phyloP scores from a whole-genome alignment of 1,140 invertebrate genomes.

The Homarus americanus region DNA sequence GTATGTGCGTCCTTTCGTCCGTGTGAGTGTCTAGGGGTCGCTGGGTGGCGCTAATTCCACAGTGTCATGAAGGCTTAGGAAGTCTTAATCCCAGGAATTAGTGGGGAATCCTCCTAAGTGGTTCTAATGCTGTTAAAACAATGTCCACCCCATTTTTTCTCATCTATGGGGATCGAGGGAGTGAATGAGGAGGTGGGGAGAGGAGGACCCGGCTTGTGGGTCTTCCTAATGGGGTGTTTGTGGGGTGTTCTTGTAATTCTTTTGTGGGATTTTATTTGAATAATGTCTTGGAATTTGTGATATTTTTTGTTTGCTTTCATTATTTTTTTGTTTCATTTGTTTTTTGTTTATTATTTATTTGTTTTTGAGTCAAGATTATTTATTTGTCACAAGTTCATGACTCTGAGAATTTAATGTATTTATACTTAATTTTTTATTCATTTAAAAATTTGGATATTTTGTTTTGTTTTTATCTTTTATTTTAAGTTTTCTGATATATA shows the following conservation, averaged over 20 bases:
- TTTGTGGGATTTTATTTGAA: neutral
- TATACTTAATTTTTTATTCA: no score
- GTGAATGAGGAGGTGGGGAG: neutral
- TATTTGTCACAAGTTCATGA: no score
- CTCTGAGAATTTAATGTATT: no score
- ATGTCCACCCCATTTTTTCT: slow-evolving; percentile 68
- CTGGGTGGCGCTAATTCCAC: slow-evolving; percentile 48
- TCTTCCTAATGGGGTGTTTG: neutral
- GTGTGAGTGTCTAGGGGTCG: no score
- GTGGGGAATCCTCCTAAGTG: slow-evolving; percentile 61
- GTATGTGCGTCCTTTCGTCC: no score
- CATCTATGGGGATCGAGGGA: slow-evolving; percentile 60
- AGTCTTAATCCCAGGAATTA: slow-evolving; percentile 69
- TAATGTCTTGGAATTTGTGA: neutral
- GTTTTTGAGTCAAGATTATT: no score
- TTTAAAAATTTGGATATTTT: no score
- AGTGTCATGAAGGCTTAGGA: slow-evolving; percentile 62
- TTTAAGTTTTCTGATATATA: no score
- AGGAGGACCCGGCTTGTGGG: neutral
- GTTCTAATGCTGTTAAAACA: slow-evolving; percentile 69
- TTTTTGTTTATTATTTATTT: neutral
- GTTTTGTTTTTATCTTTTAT: no score
- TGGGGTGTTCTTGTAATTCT: neutral
- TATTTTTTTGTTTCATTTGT: neutral
- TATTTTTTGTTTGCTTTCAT: neutral